Conservation (phyloP, 2,113 vertebrate genomes). For the Mobula birostris region DNA sequence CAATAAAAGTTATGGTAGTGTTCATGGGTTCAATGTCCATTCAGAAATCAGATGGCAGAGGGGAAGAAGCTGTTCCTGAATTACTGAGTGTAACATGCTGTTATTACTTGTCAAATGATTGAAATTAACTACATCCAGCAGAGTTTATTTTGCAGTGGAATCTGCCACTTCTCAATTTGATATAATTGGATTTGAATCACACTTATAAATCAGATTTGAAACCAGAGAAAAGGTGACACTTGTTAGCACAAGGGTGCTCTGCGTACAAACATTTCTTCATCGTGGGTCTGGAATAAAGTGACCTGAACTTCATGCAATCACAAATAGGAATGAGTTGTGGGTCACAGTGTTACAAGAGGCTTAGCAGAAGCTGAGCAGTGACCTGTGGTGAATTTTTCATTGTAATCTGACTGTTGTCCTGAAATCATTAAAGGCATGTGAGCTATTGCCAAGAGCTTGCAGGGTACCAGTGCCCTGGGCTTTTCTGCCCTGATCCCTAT, state of each 20-base stretch:
- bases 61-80: too few species aligned
- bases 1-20: too few species aligned
- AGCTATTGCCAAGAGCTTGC: not conserved
- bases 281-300: not conserved
- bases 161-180: not conserved
- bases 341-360: not conserved
- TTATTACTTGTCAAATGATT: not conserved
- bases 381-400: not conserved
- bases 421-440: not conserved
- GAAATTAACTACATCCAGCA: not conserved
- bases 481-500: too few species aligned
- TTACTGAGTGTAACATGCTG: not conserved
- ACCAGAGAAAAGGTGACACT: not conserved
- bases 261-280: not conserved
- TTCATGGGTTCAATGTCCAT: too few species aligned
- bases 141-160: not conserved
- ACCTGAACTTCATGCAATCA: not conserved
- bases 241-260: not conserved
- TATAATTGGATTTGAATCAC: not conserved
- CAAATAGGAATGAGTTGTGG: not conserved
- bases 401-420: not conserved
- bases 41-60: too few species aligned
- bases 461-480: not conserved
- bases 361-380: not conserved
- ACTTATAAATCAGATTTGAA: not conserved